A percentile compares a stretch with the other conserved stretches of the same genome.
Evolutionary conservation across 1,140 invertebrate genomes (phyloP).

Genomic region (Pentalonia nigronervosa): DNA sequence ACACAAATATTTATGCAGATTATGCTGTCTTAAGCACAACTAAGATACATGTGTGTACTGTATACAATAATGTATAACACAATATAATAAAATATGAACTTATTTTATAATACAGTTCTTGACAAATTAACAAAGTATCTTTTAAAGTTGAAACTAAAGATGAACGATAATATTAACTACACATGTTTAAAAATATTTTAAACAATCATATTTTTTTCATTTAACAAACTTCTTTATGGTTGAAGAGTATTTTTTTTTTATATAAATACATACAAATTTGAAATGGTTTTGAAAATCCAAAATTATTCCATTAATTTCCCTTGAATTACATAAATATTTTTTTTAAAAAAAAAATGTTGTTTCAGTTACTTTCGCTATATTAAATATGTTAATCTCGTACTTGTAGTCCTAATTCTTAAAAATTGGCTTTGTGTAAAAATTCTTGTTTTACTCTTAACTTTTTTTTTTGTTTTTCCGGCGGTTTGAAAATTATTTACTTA

Average conservation of each 20-base stretch:
- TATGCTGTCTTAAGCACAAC: background rate
- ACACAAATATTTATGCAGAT: slow-evolving; percentile 5
- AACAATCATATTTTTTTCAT: no score
- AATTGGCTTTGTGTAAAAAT: no score
- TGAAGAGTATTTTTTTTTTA: background rate
- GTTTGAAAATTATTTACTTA: no score
- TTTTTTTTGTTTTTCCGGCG: no score
- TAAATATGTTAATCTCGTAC: background rate
- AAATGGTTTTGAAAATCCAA: background rate
- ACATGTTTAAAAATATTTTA: no score
- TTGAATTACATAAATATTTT: background rate
- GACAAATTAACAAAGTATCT: background rate
- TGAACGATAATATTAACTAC: no score
- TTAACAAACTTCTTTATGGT: no score
- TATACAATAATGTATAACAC: background rate
- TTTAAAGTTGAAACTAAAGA: background rate
- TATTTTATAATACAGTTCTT: background rate
- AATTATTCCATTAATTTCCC: background rate
- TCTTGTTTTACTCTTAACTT: no score
- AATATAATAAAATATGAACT: background rate
- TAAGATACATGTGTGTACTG: background rate
- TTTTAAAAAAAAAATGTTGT: background rate
- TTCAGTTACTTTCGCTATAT: background rate
- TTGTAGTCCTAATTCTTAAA: background rate
- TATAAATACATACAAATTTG: background rate